Evolutionary conservation across 2,888 invertebrate genomes (phyloP).

Genomic region (Eustalomyia histrio): DNA sequence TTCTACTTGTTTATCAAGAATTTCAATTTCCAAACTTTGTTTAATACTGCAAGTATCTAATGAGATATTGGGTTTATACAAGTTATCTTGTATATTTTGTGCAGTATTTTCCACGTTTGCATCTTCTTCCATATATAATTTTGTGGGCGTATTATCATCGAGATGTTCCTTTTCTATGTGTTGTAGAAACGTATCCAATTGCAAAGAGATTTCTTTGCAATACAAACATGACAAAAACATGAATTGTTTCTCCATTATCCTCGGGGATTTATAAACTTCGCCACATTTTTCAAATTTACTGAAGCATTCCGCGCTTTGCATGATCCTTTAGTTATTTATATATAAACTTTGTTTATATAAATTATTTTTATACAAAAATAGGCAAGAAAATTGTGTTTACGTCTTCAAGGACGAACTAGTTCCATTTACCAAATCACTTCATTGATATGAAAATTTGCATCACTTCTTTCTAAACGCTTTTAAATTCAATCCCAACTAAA

Average conservation of each 20-base stretch:
- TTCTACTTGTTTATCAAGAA: not conserved
- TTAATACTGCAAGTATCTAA: not conserved
- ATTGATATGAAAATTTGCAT: too few species aligned
- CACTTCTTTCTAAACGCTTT: too few species aligned
- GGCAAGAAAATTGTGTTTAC: too few species aligned
- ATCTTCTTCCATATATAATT: constrained; percentile 8
- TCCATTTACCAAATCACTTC: too few species aligned
- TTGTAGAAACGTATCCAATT: constrained; percentile 34
- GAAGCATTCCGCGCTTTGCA: not conserved
- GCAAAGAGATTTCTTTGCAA: constrained; percentile 43
- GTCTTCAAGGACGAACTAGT: too few species aligned
- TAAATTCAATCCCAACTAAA: too few species aligned
- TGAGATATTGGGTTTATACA: not conserved
- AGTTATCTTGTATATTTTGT: not conserved
- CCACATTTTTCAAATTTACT: constrained; percentile 53
- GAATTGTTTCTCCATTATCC: constrained; percentile 36
- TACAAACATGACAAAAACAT: constrained; percentile 48
- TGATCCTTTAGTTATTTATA: not conserved
- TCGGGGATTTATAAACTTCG: constrained; percentile 47
- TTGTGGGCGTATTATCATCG: not conserved
- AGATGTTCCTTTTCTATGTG: constrained; percentile 24
- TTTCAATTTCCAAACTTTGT: not conserved
- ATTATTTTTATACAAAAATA: too few species aligned
- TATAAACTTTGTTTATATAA: not conserved
- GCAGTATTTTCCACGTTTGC: not conserved